Base-by-base conservation (phyloP, 92 coral and sea anemone species). In the Nematostella vectensis region DNA sequence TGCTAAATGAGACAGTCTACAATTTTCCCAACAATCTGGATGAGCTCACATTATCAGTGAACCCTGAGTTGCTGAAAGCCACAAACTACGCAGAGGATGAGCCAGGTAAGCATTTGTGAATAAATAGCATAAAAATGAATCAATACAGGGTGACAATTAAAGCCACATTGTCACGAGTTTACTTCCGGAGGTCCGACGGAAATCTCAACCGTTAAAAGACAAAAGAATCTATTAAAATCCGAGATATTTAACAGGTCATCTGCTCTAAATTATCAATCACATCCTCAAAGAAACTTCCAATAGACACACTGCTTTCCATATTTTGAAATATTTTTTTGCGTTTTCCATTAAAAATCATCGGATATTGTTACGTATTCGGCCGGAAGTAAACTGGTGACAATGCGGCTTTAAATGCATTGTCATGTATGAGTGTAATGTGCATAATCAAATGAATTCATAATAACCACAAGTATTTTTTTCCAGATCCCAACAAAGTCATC, bases 71-170 rank as follows among this genome's bases (percentile, higher is more conserved):
- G 25, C 59, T 82, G 11, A 76, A 71, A 31, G 83, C 82, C 49
- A 93, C 77, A 59, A 93, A 93, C 55, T 93, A 93, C 58, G 83
- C 77, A 33, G 99, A 87, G 11, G 99, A 93, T 61, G 96, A 87
- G 48, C 93, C 96, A 58, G 96, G 96, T 80, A 58, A n/a, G n/a
- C n/a, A n/a, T n/a, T n/a, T n/a, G n/a, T n/a, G n/a, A 27, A 36
- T 4, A 31, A 19, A 1, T 31, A 25, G 2, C 4, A 18, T 36
- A 1, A 56, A 12, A 8, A n/a, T n/a, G n/a, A n/a, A n/a, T n/a
- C 42, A 11, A n/a, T 23, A 53, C 42, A 36, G 15, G 15, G 42
- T 36, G 42, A 36, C 42, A 36, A 36, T 8, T 15, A 36, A n/a
- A n/a, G n/a, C n/a, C n/a, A n/a, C n/a, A n/a, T n/a, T n/a, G n/a